Evolutionary conservation across 2,888 invertebrate genomes (phyloP), one percentile per base, ranked within the genome.

Genomic region (Blera fallax): DNA sequence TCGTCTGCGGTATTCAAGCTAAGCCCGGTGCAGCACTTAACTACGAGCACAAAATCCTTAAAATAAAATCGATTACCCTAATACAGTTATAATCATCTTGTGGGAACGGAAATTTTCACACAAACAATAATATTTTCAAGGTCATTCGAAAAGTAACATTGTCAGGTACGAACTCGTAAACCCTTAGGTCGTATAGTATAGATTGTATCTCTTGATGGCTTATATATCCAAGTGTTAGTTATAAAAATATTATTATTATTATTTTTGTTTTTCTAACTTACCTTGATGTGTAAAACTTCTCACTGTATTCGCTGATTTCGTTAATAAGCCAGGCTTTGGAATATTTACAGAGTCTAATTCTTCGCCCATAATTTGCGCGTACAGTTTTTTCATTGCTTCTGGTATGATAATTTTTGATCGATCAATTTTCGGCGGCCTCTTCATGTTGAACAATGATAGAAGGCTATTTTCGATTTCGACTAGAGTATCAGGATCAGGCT

Each of bases 281-380:
- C 96, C 95, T 92, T 94, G 93, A 93, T 97, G 97, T 90, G 95
- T 94, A 93, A 96, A 97, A 92, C 96, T 96, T 91, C 97, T 94
- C 87, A 97, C 96, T 74, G 97, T 97, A 92, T 97, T 97, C 88
- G 97, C 96, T 88, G 95, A 95, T 89, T 95, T 94, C 87, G 96
- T 95, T 90, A 94, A 93, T 88, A 95, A 92, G 87, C 95, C 95
- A 80, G 94, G 94, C 89, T 94, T 95, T 91, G 94, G 94, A 88
- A 96, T 93, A 89, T 94, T 93, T 60, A 94, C 93, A 85, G 94
- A 94, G 89, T 94, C 94, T 88, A 94, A 94, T 89, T 93, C 94
- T 90, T 93, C 93, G 89, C 94, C 94, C 92, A 93, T 94, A 88
- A 95, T 95, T 89, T 93, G 93, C 87, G 94, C 93, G 93, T 98